These are phyloP conservation scores for Microctenopoma lineatum DNA, from an alignment of 2,797 vertebrate genomes.

Conservation along the genomic window DNA sequence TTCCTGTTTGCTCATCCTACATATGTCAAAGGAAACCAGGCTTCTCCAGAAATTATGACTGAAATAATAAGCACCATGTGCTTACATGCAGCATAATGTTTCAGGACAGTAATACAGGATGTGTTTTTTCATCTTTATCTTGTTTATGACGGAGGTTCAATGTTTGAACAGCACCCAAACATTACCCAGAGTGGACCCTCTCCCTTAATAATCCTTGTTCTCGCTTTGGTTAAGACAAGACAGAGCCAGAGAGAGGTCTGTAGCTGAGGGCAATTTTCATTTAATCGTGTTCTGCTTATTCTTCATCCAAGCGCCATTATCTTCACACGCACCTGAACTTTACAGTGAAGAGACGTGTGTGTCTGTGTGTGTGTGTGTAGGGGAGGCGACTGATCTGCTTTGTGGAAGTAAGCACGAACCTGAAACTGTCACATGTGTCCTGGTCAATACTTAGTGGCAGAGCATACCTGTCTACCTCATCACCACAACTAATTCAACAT, in stretches of 20 bases:
- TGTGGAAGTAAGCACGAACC: constrained; percentile 43
- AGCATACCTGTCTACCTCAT: background rate
- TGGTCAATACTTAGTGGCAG: constrained; percentile 32
- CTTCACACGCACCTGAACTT: constrained; percentile 80
- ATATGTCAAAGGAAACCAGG: constrained; percentile 51
- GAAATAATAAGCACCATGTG: constrained; percentile 81
- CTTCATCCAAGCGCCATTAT: constrained; percentile 77
- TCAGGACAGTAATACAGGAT: constrained; percentile 66
- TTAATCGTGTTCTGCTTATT: constrained; percentile 82
- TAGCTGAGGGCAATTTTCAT: constrained; percentile 78
- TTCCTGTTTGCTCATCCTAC: constrained; percentile 16
- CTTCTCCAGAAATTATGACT: constrained; percentile 68
- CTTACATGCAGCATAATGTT: constrained; percentile 65
- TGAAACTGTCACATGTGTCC: constrained; percentile 28
- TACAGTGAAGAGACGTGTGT: constrained; percentile 46
- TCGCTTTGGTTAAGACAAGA: constrained; percentile 71
- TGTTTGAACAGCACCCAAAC: constrained; percentile 74
- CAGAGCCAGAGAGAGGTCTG: constrained; percentile 71
- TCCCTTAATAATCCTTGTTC: constrained; percentile 74
- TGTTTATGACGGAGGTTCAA: constrained; percentile 70
- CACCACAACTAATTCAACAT: background rate
- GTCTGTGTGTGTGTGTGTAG: constrained; percentile 34
- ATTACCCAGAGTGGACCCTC: constrained; percentile 68
- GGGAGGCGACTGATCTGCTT: constrained; percentile 12
- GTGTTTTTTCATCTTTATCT: constrained; percentile 22